A percentile compares a stretch with the other conserved stretches of the same genome.
phyloP scores from a whole-genome alignment of 2,888 invertebrate genomes.

The Lasioglossum malachurum region DNA sequence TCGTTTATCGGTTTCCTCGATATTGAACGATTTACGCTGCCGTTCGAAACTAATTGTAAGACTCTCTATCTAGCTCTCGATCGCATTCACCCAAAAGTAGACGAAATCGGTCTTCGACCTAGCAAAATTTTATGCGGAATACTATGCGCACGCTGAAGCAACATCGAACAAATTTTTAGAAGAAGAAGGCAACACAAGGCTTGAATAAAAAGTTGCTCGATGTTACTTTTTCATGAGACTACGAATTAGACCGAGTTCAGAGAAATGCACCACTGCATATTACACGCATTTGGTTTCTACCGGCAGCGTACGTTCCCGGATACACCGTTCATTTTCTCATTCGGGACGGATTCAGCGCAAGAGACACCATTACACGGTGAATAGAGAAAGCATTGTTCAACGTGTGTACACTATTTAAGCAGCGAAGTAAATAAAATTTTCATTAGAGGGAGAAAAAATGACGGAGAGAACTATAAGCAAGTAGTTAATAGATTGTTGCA shows the following conservation, averaged over 20 bases:
- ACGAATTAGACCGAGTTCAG: too few species aligned
- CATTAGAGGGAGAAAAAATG: background rate
- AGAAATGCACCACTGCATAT: too few species aligned
- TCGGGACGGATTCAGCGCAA: background rate
- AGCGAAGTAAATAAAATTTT: slow-evolving; percentile 13
- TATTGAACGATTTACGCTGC: background rate
- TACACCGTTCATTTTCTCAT: background rate
- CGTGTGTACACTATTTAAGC: background rate
- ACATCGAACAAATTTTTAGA: background rate
- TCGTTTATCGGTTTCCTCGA: background rate
- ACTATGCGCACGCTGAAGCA: background rate
- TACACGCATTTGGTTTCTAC: background rate
- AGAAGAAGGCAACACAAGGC: too few species aligned
- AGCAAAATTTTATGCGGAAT: background rate
- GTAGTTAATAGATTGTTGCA: slow-evolving; percentile 2
- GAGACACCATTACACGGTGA: background rate
- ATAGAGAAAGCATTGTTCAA: slow-evolving; percentile 5
- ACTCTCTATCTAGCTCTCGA: background rate
- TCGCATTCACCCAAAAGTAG: background rate
- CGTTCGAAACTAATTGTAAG: background rate
- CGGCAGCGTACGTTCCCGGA: background rate
- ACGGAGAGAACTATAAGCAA: background rate
- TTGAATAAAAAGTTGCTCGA: too few species aligned
- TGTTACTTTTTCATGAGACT: too few species aligned
- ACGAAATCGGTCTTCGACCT: background rate